These are phyloP conservation scores for Bombus soroeensis DNA, from an alignment of 1,140 invertebrate species.

Conservation along the genomic window DNA sequence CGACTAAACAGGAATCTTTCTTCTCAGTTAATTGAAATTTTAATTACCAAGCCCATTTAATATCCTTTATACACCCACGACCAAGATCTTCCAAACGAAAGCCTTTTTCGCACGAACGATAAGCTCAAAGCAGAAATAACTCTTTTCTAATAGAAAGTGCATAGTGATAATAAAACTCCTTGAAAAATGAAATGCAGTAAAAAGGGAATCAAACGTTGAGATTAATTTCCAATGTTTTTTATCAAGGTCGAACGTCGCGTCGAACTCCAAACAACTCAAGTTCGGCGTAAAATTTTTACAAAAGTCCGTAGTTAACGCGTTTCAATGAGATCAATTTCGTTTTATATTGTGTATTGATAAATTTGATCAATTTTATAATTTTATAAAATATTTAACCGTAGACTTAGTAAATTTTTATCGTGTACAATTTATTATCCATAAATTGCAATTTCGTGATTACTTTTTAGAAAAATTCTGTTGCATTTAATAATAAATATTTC, in stretches of 20 bases:
- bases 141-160: background rate
- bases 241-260: background rate
- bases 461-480: too few species aligned
- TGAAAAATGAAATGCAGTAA: background rate
- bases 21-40: constrained; percentile 31
- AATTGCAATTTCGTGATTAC: too few species aligned
- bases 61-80: background rate
- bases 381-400: too few species aligned
- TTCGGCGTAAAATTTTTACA: too few species aligned
- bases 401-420: too few species aligned
- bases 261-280: too few species aligned
- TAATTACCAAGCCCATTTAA: constrained; percentile 14
- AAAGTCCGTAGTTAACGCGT: too few species aligned
- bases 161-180: background rate
- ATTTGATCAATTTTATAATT: too few species aligned
- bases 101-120: background rate
- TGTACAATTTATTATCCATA: too few species aligned
- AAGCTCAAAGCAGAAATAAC: background rate
- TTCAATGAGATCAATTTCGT: too few species aligned
- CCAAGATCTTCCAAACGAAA: background rate
- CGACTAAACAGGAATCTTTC: background rate
- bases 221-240: background rate
- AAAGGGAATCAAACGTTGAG: background rate
- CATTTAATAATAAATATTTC: too few species aligned
- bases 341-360: too few species aligned